Percentiles rank a stretch among this genome's conserved stretches.
Evolutionary conservation across 2,797 vertebrate species (phyloP).

Genomic region (Eulemur albifrons): DNA sequence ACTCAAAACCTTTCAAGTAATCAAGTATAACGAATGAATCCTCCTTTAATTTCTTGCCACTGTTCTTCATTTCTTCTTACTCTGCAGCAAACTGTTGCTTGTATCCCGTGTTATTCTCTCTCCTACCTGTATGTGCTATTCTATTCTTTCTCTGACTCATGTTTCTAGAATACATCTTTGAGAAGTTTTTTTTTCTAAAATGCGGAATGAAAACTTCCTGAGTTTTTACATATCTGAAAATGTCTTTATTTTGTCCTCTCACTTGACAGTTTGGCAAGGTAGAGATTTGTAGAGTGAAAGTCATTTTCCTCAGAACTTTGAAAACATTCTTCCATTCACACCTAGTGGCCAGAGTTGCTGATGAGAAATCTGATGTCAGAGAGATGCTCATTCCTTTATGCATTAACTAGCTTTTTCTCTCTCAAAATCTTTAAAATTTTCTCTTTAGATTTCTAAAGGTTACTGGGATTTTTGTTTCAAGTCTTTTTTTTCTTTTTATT

Average conservation of each 20-base stretch:
- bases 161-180: not conserved
- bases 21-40: not conserved
- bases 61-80: not conserved
- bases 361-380: not conserved
- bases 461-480: not conserved
- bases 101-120: not conserved
- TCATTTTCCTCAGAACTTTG: not conserved
- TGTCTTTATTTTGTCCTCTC: not conserved
- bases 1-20: not conserved
- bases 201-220: not conserved
- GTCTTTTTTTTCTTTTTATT: not conserved
- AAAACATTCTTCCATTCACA: not conserved
- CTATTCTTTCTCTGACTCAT: not conserved
- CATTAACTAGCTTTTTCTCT: not conserved
- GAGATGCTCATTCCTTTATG: not conserved
- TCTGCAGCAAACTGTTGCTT: not conserved
- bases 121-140: not conserved
- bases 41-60: not conserved
- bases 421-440: not conserved
- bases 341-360: not conserved
- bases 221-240: not conserved
- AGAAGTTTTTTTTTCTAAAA: not conserved
- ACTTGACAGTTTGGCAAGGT: not conserved
- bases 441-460: not conserved
- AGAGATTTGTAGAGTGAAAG: not conserved